Conservation (phyloP, 1,140 invertebrate genomes). For the Drosophila repleta region DNA sequence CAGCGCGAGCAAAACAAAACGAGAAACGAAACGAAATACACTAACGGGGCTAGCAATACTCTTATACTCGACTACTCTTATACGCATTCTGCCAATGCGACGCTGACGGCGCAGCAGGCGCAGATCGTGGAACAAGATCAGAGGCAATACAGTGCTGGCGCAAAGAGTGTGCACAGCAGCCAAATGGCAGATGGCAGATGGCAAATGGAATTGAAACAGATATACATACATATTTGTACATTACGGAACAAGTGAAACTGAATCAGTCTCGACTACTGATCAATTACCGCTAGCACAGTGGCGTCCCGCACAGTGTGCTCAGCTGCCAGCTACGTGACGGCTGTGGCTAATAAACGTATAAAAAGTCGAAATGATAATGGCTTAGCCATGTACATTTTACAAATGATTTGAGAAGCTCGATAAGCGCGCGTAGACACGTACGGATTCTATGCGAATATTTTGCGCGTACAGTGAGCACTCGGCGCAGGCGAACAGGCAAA, state of each 20-base stretch:
- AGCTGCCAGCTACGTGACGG: constrained; percentile 29
- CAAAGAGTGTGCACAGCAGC: too few species aligned
- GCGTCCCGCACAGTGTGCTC: background rate
- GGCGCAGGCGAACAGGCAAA: background rate
- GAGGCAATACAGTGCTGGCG: background rate
- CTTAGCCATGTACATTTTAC: constrained; percentile 29
- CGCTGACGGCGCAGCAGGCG: background rate
- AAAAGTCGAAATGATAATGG: constrained; percentile 33
- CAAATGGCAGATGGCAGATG: too few species aligned
- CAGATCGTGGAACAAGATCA: background rate
- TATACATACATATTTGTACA: too few species aligned
- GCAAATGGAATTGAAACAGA: too few species aligned
- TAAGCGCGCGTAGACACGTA: constrained; percentile 35
- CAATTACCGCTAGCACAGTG: background rate
- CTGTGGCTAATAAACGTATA: constrained; percentile 18
- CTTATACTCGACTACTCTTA: too few species aligned
- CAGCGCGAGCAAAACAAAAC: too few species aligned
- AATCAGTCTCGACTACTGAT: too few species aligned
- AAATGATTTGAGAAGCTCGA: constrained; percentile 44
- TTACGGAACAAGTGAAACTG: too few species aligned
- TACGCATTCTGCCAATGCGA: too few species aligned
- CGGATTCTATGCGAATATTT: constrained; percentile 20
- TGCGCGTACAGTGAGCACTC: background rate
- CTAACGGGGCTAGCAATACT: background rate
- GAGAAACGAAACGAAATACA: background rate